A percentile compares a stretch with the other conserved stretches of the same genome.
Evolutionary conservation across 2,888 invertebrate genomes (phyloP).

Genomic region (Lithophane leautieri): DNA sequence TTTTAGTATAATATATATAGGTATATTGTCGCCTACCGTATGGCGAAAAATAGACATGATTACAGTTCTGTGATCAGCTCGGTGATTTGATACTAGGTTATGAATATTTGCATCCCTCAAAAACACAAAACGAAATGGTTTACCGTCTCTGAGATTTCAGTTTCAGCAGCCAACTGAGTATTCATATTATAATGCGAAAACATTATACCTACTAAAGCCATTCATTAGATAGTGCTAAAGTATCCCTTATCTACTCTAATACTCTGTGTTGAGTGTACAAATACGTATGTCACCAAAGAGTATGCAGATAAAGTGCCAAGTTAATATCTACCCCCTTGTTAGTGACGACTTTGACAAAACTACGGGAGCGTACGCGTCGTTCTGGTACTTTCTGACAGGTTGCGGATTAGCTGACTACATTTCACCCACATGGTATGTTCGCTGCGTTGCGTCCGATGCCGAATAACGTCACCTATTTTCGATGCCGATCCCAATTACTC

Average conservation of each 20-base stretch:
- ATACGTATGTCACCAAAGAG: slow-evolving; percentile 3
- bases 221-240: neutral
- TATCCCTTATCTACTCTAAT: neutral
- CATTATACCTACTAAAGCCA: neutral
- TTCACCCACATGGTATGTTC: neutral
- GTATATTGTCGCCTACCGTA: neutral
- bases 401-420: neutral
- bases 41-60: neutral
- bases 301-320: slow-evolving; percentile 1
- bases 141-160: neutral
- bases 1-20: neutral
- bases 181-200: neutral
- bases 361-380: neutral
- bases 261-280: neutral
- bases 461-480: neutral
- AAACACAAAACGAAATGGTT: neutral
- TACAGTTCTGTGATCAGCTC: neutral
- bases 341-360: neutral
- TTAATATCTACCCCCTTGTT: neutral
- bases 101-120: neutral
- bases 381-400: neutral
- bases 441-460: neutral
- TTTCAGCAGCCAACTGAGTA: slow-evolving; percentile 16
- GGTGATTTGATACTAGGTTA: neutral
- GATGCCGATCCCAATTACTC: neutral